A percentile compares a stretch with the other conserved stretches of the same genome.
phyloP scores from a whole-genome alignment of 2,888 invertebrate species.

The Chydorus sphaericus region DNA sequence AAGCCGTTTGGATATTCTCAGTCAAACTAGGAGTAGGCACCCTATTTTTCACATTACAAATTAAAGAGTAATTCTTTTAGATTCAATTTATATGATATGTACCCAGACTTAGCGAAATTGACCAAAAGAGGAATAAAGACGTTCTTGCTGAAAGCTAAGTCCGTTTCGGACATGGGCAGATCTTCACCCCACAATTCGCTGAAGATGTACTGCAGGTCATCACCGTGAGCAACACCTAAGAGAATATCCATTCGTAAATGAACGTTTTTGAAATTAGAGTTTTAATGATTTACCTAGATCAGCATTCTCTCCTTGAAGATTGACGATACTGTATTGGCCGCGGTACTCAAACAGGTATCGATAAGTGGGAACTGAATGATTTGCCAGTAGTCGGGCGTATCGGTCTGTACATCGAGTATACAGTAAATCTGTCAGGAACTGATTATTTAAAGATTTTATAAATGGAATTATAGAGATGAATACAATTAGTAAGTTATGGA shows the following conservation, averaged over 20 bases:
- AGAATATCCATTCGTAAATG: too few species aligned
- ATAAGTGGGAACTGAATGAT: conserved; percentile 22
- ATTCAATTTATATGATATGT: conserved; percentile 2
- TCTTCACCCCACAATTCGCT: conserved; percentile 22
- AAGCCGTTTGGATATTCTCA: conserved; percentile 11
- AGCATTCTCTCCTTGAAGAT: conserved; percentile 23
- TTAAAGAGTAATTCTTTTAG: background rate
- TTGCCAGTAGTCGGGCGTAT: conserved; percentile 21
- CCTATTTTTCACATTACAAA: too few species aligned
- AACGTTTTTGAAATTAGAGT: background rate
- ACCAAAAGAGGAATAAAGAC: conserved; percentile 22
- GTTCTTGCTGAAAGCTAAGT: conserved; percentile 21
- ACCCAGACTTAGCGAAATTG: conserved; percentile 23
- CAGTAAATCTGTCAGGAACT: conserved; percentile 24
- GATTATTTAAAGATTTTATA: background rate
- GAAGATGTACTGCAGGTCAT: conserved; percentile 23
- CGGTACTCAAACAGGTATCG: conserved; percentile 23
- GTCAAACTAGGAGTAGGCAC: conserved; percentile 12
- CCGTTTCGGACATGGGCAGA: conserved; percentile 20
- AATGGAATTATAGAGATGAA: background rate
- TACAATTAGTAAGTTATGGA: too few species aligned
- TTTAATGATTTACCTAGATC: conserved; percentile 12
- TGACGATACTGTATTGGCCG: conserved; percentile 23
- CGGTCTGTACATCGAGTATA: conserved; percentile 22
- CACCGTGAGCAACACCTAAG: conserved; percentile 23